Base-by-base conservation (phyloP, 2,888 invertebrate species). In the Dolichomitus sp. region DNA sequence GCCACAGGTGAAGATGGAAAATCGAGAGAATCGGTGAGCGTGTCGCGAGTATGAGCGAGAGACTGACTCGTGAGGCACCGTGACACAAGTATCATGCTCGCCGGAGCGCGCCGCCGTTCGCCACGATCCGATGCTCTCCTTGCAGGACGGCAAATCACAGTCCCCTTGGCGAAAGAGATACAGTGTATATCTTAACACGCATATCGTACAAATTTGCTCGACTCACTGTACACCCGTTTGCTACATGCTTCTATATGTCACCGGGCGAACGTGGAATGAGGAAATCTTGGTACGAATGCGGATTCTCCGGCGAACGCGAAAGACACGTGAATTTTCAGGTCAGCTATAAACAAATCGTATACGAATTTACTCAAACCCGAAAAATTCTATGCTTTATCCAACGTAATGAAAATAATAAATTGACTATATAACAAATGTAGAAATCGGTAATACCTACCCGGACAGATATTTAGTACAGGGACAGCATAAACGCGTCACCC, bases 61-160 rank as follows among this genome's bases (percentile, higher is more conserved):
- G 14, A 66, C 69, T 63, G 42, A 76, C 59, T 68, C 59, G 72
- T 84, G 83, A 85, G 86, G 61, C 81, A 87, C 86, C 88, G 87
- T 88, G 87, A 87, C 87, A 87, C 76, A 83, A 85, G 85, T 87
- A 87, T 87, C 88, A 87, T 84, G 89, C 88, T 88, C 85, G 82
- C 86, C 81, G 86, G 84, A 88, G 89, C 88, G 85, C 87, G 84
- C 80, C 79, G 83, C 84, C 69, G 77, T 74, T 82, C 74, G 77
- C 66, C 73, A 68, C 76, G 73, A 83, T 74, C 77, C 59, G 73
- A 63, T 86, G 85, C 63, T 77, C 57, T 69, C 65, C 48, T 59
- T 14, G 45, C 59, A 30, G 45, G 59, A 48, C 68, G 52, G 11
- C 68, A 17, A 17, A 45, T 33, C 3, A n/a, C 9, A 42, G 68